These are phyloP conservation scores for Pterostichus madidus DNA, from an alignment of 2,888 invertebrate species.

Conservation along the genomic window DNA sequence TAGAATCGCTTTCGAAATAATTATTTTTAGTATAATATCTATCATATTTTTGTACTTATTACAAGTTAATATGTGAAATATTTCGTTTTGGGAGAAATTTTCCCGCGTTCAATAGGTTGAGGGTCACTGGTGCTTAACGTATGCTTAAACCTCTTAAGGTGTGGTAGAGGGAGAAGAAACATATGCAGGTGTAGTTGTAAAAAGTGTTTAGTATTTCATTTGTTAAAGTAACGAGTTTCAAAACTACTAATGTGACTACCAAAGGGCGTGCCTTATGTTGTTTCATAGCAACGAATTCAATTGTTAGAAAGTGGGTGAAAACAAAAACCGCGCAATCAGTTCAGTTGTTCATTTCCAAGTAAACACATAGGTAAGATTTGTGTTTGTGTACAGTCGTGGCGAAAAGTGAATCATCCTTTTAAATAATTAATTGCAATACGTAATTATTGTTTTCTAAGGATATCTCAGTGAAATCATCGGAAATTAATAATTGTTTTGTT, in stretches of 20 bases:
- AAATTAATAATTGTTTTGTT: slow-evolving; percentile 46
- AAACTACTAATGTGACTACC: slow-evolving; percentile 44
- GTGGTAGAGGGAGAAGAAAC: slow-evolving; percentile 58
- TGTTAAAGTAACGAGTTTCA: slow-evolving; percentile 20
- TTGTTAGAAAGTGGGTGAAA: slow-evolving; percentile 43
- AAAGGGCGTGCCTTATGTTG: slow-evolving; percentile 60
- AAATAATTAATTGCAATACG: slow-evolving; percentile 22
- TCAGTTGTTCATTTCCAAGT: slow-evolving; percentile 36
- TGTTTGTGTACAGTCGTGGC: slow-evolving; percentile 40
- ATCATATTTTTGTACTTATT: background rate
- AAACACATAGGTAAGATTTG: slow-evolving; percentile 55
- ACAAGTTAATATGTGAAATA: background rate
- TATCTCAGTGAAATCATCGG: slow-evolving; percentile 48
- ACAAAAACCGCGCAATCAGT: slow-evolving; percentile 47
- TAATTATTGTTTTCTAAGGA: slow-evolving; percentile 39
- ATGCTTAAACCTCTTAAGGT: slow-evolving; percentile 36
- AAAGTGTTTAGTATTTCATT: slow-evolving; percentile 46
- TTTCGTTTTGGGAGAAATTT: background rate
- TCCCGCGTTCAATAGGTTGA: slow-evolving; percentile 24
- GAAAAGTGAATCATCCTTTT: slow-evolving; percentile 58
- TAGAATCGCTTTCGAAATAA: background rate
- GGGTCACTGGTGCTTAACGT: slow-evolving; percentile 25
- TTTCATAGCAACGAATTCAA: slow-evolving; percentile 41
- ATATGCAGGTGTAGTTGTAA: slow-evolving; percentile 54
- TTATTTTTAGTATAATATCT: background rate